Base-by-base conservation (phyloP, 2,797 vertebrate genomes). In the Zenarchopterus dispar region DNA sequence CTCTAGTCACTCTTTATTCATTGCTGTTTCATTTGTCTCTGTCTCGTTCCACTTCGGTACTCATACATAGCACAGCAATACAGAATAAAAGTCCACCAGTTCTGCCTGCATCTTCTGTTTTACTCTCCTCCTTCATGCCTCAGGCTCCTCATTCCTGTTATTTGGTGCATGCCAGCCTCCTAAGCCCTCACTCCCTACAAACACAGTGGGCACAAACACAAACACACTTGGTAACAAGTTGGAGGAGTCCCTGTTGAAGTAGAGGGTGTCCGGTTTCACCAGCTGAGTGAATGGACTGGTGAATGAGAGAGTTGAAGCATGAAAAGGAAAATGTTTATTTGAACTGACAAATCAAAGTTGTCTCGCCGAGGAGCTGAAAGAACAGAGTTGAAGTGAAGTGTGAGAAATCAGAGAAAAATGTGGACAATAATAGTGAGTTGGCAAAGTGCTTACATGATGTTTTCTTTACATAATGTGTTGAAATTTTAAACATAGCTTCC, bases 281-380 rank as follows among this genome's bases (percentile, higher is more conserved):
- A 18, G 64, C 13, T 66, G 31, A 44, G 24, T 17, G 28, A 58
- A 48, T 21, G 36, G 15, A 44, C 21, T 48, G 44, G 21, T 65
- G 47, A 70, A 70, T 62, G 39, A 19, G 23, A 44, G 44, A 63
- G 45, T n/a, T 53, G 31, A 44, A 54, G 70, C 64, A 52, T 23
- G 19, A 42, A 71, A 67, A 62, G 49, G 42, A 47, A 72, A 77
- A 74, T 56, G 54, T 71, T 71, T 31, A 74, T 43, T 16, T 19
- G 15, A 63, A 56, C 59, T 57, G 74, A 73, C 49, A 53, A 46
- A 46, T 77, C 65, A 54, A 49, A 55, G 63, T 43, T 45, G 39
- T 52, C n/a, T 67, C 67, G 51, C 52, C 18, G 39, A 23, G 47
- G 24, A 16, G 11, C 28, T 66, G 54, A 55, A 46, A 39, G 36